phyloP scores from a whole-genome alignment of 1,140 invertebrate species.

The Pteromalus puparum region DNA sequence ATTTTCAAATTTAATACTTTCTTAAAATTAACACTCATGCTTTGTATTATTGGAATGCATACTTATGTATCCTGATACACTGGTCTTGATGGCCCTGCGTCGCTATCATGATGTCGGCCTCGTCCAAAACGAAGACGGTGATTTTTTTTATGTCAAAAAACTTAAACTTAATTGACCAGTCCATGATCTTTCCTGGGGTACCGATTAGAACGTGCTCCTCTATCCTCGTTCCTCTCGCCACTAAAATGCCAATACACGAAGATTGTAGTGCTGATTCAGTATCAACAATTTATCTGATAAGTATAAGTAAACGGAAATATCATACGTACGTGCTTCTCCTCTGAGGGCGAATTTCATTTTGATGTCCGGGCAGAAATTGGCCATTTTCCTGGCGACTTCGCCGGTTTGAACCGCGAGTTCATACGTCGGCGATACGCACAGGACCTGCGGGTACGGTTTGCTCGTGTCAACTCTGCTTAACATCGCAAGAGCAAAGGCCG shows the following conservation, averaged over 20 bases:
- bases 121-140: constrained; percentile 96
- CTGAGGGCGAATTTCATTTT: constrained; percentile 93
- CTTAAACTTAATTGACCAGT: constrained; percentile 91
- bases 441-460: constrained; percentile 89
- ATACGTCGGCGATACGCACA: constrained; percentile 97
- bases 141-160: constrained; percentile 93
- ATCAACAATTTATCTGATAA: no score
- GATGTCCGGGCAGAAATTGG: constrained; percentile 92
- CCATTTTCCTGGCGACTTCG: constrained; percentile 95
- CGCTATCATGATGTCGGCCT: constrained; percentile 99
- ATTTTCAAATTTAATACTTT: constrained; percentile 9
- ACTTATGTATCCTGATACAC: constrained; percentile 95
- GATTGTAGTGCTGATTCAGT: no score
- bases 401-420: constrained; percentile 98
- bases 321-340: constrained; percentile 87
- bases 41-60: constrained; percentile 56
- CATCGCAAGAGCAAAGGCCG: constrained; percentile 98
- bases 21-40: not conserved
- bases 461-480: constrained; percentile 90
- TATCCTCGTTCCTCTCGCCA: constrained; percentile 82
- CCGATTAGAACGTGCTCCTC: constrained; percentile 97
- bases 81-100: constrained; percentile 98
- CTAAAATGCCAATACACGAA: constrained; percentile 66
- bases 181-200: constrained; percentile 93
- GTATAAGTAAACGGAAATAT: no score